Conservation (phyloP, 2,797 vertebrate species). For the Pyrocephalus nanus region DNA sequence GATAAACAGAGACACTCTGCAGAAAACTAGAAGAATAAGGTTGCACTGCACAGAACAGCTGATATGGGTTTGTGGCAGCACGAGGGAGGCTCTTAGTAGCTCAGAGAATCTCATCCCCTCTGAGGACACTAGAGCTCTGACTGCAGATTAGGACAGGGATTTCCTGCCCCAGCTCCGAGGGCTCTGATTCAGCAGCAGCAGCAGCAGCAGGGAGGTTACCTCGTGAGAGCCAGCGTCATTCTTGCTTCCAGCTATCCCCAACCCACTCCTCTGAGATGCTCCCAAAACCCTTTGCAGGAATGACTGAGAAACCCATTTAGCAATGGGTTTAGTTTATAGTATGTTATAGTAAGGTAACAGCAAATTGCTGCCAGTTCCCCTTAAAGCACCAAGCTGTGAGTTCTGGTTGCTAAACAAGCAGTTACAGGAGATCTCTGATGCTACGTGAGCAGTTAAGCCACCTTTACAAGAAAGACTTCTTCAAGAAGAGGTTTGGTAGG, state of each 20-base stretch:
- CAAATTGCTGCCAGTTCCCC: neutral
- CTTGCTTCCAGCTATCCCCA: neutral
- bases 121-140: neutral
- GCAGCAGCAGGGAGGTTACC: neutral
- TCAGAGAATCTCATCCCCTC: neutral
- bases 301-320: neutral
- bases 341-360: neutral
- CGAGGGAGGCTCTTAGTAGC: neutral
- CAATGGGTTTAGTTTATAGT: neutral
- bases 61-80: neutral
- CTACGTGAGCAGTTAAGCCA: neutral
- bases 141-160: slow-evolving; percentile 3
- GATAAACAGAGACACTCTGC: neutral
- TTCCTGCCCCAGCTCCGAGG: neutral
- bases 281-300: neutral
- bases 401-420: neutral
- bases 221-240: neutral
- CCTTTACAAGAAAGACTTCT: neutral
- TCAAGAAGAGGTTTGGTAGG: neutral
- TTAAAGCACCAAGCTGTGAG: neutral
- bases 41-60: neutral
- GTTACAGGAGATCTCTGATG: neutral
- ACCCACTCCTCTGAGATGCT: neutral
- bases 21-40: neutral
- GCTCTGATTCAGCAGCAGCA: neutral